phyloP scores from a whole-genome alignment of 1,140 invertebrate species.

The Lordiphosa mommai region DNA sequence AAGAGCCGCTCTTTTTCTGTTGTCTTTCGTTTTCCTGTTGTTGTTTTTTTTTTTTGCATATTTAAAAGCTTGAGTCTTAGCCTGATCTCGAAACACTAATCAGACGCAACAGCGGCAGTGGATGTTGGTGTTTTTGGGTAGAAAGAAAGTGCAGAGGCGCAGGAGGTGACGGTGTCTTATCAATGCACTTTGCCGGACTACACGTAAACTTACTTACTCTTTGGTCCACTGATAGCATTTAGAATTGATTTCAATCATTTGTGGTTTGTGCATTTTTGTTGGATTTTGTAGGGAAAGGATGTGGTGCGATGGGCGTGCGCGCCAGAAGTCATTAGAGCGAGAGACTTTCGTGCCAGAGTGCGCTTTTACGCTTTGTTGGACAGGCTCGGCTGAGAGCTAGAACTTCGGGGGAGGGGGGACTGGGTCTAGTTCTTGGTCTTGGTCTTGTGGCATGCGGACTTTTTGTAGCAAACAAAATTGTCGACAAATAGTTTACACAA shows the following conservation, averaged over 20 bases:
- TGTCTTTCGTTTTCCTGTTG: conserved; percentile 9
- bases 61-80: conserved; percentile 61
- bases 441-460: conserved; percentile 63
- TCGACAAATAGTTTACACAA: conserved; percentile 78
- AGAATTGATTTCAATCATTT: conserved; percentile 71
- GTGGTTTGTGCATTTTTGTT: conserved; percentile 55
- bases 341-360: conserved; percentile 54
- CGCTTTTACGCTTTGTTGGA: conserved; percentile 62
- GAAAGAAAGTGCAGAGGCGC: conserved; percentile 32
- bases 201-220: conserved; percentile 74
- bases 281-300: conserved; percentile 19
- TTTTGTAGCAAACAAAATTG: conserved; percentile 75
- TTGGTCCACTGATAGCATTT: conserved; percentile 17
- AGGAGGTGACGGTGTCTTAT: conserved; percentile 38
- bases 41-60: conserved; percentile 51
- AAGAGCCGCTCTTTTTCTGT: conserved; percentile 48
- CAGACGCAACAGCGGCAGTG: conserved; percentile 21
- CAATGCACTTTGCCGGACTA: conserved; percentile 72
- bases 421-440: conserved; percentile 1
- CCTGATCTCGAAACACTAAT: conserved; percentile 57
- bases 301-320: conserved; percentile 10
- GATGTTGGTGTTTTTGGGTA: neutral
- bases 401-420: too few relatives aligned
- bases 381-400: neutral
- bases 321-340: conserved; percentile 60